Evolutionary conservation across 2,113 vertebrate species (phyloP), one percentile per base, ranked within the genome.

Genomic region (Lamprologus speciosus): DNA sequence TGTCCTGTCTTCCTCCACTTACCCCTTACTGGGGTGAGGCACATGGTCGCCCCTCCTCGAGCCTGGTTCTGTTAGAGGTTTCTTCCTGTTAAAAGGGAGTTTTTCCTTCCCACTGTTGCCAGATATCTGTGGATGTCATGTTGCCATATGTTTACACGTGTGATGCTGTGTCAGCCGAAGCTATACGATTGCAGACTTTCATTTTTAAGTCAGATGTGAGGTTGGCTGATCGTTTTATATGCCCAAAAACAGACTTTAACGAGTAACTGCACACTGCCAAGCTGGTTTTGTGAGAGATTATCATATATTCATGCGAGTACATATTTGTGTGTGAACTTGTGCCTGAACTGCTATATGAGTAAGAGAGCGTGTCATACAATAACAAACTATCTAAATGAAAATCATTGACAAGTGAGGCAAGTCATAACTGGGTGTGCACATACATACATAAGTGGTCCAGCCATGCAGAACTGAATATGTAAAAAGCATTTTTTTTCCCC

Each of bases 311-410:
- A 40, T 83, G 19, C 60, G 63, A 78, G 73, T 51, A 50, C 45
- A 31, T 78, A 50, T 78, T 31, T 79, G 12, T 84, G 31, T 80
- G 88, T 58, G 83, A 80, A 31, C 68, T 63, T 51, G 42, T 45
- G 68, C n/a, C 57, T 83, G 84, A 88, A 70, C 73, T 83, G 73
- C 84, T 73, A 9, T 65, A 7, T 42, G 90, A 91, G 85, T 87
- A 63, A 91, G 85, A 90, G 87, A 91, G 82, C 16, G 53, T 89
- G 88, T 93, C 88, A 79, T 40, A 86, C 87, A 85, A 89, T 83
- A 90, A 92, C 89, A 90, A 89, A 86, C 91, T 81, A 93, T 90
- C 88, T 89, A 91, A 93, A 92, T 92, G 87, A 94, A 93, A 95
- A 89, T 91, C 88, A 90, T 86, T 6, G 79, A 90, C 81, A 84